These are phyloP conservation scores for Penelope pileata DNA, from an alignment of 2,113 vertebrate genomes.

Conservation along the genomic window DNA sequence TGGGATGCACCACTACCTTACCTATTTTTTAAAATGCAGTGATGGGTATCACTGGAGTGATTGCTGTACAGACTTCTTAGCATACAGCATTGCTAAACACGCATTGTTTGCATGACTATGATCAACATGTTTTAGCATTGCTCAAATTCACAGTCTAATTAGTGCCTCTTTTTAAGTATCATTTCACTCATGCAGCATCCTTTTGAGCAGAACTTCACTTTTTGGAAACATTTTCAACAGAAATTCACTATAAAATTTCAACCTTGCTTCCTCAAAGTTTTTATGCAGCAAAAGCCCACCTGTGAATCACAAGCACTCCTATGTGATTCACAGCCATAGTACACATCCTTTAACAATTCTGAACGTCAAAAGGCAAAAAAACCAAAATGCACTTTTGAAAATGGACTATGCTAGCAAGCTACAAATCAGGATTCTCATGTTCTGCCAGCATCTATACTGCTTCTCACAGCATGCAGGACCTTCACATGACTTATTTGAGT, in stretches of 20 bases:
- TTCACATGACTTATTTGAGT: background rate
- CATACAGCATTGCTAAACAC: background rate
- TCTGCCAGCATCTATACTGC: background rate
- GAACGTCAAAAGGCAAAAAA: background rate
- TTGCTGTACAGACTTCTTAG: background rate
- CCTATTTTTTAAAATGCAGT: background rate
- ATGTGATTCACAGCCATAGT: background rate
- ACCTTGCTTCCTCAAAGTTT: background rate
- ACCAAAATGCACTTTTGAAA: background rate
- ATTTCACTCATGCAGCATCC: background rate
- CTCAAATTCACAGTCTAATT: background rate
- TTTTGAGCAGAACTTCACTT: background rate
- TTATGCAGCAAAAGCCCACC: background rate
- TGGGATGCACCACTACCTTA: background rate
- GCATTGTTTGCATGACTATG: background rate
- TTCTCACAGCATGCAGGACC: background rate
- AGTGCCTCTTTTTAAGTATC: background rate
- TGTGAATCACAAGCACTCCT: background rate
- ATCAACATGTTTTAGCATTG: background rate
- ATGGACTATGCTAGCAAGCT: background rate
- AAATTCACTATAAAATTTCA: background rate
- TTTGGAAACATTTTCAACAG: background rate
- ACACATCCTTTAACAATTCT: background rate
- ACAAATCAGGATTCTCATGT: background rate
- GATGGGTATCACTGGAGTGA: background rate